Evolutionary conservation across 2,888 invertebrate genomes (phyloP).

Genomic region (Trissolcus japonicus): DNA sequence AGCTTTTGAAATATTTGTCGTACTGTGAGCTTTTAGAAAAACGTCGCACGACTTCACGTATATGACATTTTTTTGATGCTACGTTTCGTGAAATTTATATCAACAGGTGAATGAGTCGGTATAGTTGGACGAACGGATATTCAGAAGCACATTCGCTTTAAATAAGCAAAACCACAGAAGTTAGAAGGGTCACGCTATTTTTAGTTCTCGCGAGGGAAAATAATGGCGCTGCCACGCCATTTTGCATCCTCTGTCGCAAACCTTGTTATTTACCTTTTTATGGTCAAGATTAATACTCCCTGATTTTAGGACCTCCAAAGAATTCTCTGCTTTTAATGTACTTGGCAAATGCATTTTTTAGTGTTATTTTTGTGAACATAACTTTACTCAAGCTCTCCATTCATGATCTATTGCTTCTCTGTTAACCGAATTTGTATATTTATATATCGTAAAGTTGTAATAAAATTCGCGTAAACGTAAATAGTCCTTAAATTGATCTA

Average conservation of each 20-base stretch:
- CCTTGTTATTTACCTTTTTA: conserved; percentile 29
- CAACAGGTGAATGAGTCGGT: conserved; percentile 71
- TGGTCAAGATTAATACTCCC: conserved; percentile 37
- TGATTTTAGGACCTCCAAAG: conserved; percentile 23
- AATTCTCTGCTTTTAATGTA: conserved; percentile 25
- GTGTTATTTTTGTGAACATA: conserved; percentile 5
- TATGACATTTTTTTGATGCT: conserved; percentile 51
- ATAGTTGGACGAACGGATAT: conserved; percentile 59
- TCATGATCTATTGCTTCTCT: conserved; percentile 5
- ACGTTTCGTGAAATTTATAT: conserved; percentile 63
- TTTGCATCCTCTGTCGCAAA: conserved; percentile 43
- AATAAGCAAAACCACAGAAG: conserved; percentile 61
- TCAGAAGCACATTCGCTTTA: conserved; percentile 49
- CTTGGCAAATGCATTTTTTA: conserved; percentile 35
- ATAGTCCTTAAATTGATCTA: conserved; percentile 9
- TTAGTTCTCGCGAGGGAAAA: conserved; percentile 56
- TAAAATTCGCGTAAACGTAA: conserved; percentile 6
- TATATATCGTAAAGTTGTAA: background rate
- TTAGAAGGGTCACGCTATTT: conserved; percentile 54
- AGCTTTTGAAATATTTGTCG: conserved; percentile 6
- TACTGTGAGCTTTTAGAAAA: conserved; percentile 13
- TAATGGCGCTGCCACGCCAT: conserved; percentile 53
- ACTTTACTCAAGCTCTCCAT: conserved; percentile 1
- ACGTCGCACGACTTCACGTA: background rate
- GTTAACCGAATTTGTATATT: conserved; percentile 4